Evolutionary conservation across 1,140 invertebrate species (phyloP).

Genomic region (Listronotus oregonensis): DNA sequence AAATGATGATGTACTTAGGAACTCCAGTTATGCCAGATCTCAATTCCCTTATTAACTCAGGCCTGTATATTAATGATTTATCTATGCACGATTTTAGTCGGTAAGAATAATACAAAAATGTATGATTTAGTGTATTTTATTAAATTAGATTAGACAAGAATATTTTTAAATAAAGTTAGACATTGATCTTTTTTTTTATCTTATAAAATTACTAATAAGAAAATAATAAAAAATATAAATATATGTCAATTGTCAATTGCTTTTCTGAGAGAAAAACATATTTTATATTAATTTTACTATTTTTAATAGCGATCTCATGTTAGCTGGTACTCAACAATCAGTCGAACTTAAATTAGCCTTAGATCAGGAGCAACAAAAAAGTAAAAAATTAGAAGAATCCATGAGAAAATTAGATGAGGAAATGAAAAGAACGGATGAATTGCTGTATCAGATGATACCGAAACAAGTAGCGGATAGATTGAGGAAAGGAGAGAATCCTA

Average conservation of each 20-base stretch:
- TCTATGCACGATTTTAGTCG: conserved; percentile 98
- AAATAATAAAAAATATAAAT: too few relatives aligned
- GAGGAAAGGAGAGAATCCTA: conserved; percentile 88
- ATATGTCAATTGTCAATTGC: too few relatives aligned
- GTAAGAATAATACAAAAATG: conserved; percentile 58
- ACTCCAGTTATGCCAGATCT: conserved; percentile 95
- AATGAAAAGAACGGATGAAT: conserved; percentile 92
- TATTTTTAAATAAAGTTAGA: too few relatives aligned
- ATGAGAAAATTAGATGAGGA: conserved; percentile 95
- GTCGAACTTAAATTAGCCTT: conserved; percentile 94
- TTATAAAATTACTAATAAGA: too few relatives aligned
- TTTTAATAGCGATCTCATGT: conserved; percentile 81
- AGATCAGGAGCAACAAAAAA: conserved; percentile 96
- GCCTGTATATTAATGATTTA: conserved; percentile 95
- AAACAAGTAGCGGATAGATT: conserved; percentile 93
- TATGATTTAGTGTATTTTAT: conserved; percentile 7
- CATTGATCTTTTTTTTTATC: too few relatives aligned
- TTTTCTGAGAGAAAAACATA: too few relatives aligned
- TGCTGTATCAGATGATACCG: conserved; percentile 98
- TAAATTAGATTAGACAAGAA: too few relatives aligned
- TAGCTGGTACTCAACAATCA: conserved; percentile 96
- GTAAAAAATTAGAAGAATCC: conserved; percentile 93
- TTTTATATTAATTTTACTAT: too few relatives aligned
- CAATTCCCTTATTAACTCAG: conserved; percentile 83
- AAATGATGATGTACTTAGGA: conserved; percentile 94